These are phyloP conservation scores for Nowickia ferox DNA, from an alignment of 2,888 invertebrate species.

Conservation along the genomic window DNA sequence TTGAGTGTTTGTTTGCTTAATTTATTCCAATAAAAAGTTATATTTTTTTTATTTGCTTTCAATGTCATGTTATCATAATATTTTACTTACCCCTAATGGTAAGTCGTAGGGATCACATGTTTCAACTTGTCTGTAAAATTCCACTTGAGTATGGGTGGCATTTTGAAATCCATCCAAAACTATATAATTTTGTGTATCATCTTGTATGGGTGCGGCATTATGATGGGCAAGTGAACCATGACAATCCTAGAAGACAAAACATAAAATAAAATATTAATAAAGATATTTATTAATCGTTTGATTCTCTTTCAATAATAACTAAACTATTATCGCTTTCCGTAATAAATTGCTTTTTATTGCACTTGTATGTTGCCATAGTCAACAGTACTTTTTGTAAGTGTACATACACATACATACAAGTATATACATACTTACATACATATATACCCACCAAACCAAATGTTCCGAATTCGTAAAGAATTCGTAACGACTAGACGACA, in stretches of 20 bases:
- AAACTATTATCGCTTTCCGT: constrained; percentile 20
- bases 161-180: constrained; percentile 91
- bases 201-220: constrained; percentile 88
- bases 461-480: too few species aligned
- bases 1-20: constrained; percentile 16
- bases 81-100: constrained; percentile 86
- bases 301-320: background rate
- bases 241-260: constrained; percentile 87
- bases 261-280: constrained; percentile 2
- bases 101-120: constrained; percentile 92
- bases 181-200: constrained; percentile 92
- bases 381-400: constrained; percentile 22
- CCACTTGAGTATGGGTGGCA: constrained; percentile 91
- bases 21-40: background rate
- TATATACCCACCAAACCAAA: too few species aligned
- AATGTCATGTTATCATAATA: constrained; percentile 6
- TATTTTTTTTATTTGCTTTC: constrained; percentile 6
- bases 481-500: too few species aligned
- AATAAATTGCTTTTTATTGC: background rate
- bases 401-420: background rate
- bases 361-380: background rate
- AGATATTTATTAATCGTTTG: background rate
- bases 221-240: constrained; percentile 86
- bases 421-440: too few species aligned
- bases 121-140: constrained; percentile 90